Conservation (phyloP, 2,113 vertebrate genomes). For the Pseudonaja textilis region DNA sequence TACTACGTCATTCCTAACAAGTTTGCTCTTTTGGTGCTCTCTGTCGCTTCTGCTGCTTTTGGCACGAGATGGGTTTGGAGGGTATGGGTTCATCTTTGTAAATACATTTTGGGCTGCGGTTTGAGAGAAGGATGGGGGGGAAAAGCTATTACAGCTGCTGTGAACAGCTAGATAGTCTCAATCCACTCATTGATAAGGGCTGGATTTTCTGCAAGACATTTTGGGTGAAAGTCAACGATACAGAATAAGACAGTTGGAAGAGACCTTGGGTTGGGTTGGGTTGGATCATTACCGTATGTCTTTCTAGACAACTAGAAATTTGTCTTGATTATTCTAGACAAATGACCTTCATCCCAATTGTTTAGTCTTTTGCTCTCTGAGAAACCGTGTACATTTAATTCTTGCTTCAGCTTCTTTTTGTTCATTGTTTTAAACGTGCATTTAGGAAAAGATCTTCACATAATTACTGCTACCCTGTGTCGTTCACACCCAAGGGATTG, state of each 20-base stretch:
- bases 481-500: neutral
- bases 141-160: neutral
- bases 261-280: neutral
- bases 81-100: neutral
- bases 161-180: neutral
- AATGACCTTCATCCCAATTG: neutral
- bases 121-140: neutral
- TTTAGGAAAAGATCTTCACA: neutral
- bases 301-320: neutral
- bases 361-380: neutral
- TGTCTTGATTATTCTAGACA: neutral
- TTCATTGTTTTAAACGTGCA: neutral
- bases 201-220: neutral
- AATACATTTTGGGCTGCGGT: neutral
- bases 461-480: no score
- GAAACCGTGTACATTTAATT: neutral
- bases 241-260: neutral
- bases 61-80: neutral
- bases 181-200: neutral
- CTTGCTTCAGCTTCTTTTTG: neutral
- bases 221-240: neutral
- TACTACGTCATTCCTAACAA: neutral
- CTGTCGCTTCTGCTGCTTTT: neutral
- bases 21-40: constrained; percentile 24
- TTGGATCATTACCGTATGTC: neutral